Conservation (phyloP, 1,140 invertebrate genomes). For the Ericerus pela region DNA sequence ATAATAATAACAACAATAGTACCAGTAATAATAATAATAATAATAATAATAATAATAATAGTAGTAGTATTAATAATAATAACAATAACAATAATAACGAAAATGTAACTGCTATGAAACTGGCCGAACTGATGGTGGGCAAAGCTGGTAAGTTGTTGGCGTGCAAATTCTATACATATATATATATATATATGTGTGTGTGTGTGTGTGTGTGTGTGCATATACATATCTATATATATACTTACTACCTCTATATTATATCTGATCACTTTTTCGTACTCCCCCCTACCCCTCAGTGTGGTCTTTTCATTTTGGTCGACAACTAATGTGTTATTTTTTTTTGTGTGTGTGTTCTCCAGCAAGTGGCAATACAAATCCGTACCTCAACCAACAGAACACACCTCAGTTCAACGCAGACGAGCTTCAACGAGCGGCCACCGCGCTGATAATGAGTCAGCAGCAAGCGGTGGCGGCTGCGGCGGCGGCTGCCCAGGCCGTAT, state of each 20-base stretch:
- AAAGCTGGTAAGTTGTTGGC: slow-evolving; percentile 20
- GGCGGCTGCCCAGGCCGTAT: slow-evolving; percentile 15
- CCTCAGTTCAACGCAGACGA: slow-evolving; percentile 50
- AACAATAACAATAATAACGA: slow-evolving; percentile 46
- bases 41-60: slow-evolving; percentile 45
- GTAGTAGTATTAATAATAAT: slow-evolving; percentile 45
- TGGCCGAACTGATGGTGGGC: slow-evolving; percentile 27
- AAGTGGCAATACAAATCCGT: slow-evolving; percentile 22
- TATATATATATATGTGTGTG: no score
- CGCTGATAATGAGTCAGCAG: slow-evolving; percentile 42
- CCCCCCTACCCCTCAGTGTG: background rate
- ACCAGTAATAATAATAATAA: slow-evolving; percentile 56
- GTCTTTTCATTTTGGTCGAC: background rate
- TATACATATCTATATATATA: no score
- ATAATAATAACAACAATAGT: slow-evolving; percentile 38
- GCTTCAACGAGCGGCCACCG: slow-evolving; percentile 53
- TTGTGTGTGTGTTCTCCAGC: slow-evolving; percentile 33
- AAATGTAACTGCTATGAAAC: slow-evolving; percentile 33
- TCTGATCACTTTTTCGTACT: no score
- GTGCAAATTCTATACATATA: background rate
- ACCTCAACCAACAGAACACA: slow-evolving; percentile 27
- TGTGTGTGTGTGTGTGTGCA: no score
- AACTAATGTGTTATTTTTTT: background rate
- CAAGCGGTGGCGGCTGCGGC: slow-evolving; percentile 18
- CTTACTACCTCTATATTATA: no score